Base-by-base conservation (phyloP, 1,140 invertebrate genomes). In the Brachionus angularis region DNA sequence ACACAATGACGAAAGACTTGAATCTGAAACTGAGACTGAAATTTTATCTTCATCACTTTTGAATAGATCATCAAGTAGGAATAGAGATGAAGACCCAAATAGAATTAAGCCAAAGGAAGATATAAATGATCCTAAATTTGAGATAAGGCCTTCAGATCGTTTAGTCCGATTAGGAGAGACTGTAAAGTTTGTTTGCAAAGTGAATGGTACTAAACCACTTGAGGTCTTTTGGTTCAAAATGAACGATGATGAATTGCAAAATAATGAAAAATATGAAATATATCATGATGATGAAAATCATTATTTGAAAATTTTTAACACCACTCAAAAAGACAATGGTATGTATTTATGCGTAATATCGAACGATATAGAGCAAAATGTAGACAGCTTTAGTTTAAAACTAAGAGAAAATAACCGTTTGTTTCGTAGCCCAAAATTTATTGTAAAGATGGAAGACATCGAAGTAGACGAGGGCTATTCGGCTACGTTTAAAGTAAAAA, bases 181-280 rank as follows among this genome's bases (percentile, higher is more conserved):
- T 7, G 36, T 27, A 2, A 62, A 62, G 31, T 62, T 62, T 18
- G 27, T 27, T 23, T 39, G 12, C n/a, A 42, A 62, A 42, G 58
- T 42, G 5, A 21, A 42, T 10, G 58, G 58, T 1, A 42, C 58
- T 16, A 12, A 62, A 47, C 58, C 58, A n/a, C 10, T 44, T n/a
- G 58, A 62, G 8, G 58, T 62, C 1, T 62, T 62, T 47, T 62
- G 58, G 58, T 62, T n/a, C 18, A 36, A 36, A 39, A 31, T 44
- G 18, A 62, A 36, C 21, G 58, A 18, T 29, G 58, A 62, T 31
- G 58, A 62, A 47, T n/a, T 62, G 14, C 12, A 31, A n/a, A 62
- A 62, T 31, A n/a, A 62, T 33, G 58, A 62, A 23, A 62, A 62
- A 47, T 62, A 62, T 31, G 34, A 62, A 62, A 18, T 62, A 16